Conservation (phyloP, 2,113 vertebrate species). For the Epinephelus moara region DNA sequence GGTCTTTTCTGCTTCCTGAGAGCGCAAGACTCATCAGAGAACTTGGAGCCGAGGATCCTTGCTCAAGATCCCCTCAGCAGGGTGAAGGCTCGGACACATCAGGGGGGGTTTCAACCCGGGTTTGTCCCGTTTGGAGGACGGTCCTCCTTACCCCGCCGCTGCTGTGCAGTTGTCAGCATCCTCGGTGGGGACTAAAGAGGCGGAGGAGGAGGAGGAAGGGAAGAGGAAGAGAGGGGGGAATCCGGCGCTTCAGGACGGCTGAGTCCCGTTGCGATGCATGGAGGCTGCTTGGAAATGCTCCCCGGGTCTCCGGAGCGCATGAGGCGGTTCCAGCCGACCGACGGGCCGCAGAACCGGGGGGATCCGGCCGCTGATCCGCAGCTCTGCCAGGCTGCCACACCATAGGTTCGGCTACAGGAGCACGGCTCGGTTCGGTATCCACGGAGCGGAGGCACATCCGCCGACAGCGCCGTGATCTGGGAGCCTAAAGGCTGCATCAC, state of each 20-base stretch:
- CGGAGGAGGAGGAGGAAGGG: conserved; percentile 20
- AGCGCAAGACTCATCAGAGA: conserved; percentile 23
- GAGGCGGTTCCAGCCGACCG: conserved; percentile 46
- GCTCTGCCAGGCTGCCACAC: conserved; percentile 26
- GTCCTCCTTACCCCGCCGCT: neutral
- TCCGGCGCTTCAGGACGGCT: conserved; percentile 22
- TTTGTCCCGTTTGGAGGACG: conserved; percentile 9
- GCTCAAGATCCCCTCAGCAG: conserved; percentile 27
- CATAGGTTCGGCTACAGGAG: conserved; percentile 45
- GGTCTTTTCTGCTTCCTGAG: conserved; percentile 48
- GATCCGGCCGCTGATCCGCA: conserved; percentile 50
- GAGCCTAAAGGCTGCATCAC: conserved; percentile 39
- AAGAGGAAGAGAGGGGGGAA: conserved; percentile 11
- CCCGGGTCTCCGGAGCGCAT: conserved; percentile 58
- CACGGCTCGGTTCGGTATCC: conserved; percentile 8
- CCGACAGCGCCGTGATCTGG: conserved; percentile 22
- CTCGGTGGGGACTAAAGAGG: conserved; percentile 23
- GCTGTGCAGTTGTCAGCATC: neutral
- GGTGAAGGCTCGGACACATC: neutral
- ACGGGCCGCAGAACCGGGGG: conserved; percentile 42
- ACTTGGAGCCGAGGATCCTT: neutral
- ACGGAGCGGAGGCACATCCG: neutral
- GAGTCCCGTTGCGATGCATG: conserved; percentile 53
- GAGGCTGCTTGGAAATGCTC: conserved; percentile 66
- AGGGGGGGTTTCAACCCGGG: neutral